Evolutionary conservation across 2,888 invertebrate genomes (phyloP).

Genomic region (Altica lythri): DNA sequence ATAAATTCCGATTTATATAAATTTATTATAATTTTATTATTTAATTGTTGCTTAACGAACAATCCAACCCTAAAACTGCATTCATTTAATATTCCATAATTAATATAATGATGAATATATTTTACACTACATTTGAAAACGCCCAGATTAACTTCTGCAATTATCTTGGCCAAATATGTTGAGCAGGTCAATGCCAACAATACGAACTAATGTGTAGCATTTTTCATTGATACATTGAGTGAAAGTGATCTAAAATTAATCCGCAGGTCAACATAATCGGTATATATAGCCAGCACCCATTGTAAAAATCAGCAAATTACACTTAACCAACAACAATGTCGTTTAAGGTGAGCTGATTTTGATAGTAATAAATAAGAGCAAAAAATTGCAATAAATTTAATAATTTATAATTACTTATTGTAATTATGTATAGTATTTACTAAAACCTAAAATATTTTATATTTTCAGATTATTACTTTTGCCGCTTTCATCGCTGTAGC

Average conservation of each 20-base stretch:
- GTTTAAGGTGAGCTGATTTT: slow-evolving; percentile 44
- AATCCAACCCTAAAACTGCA: too few relatives aligned
- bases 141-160: too few relatives aligned
- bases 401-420: too few relatives aligned
- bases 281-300: slow-evolving; percentile 27
- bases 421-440: too few relatives aligned
- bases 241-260: slow-evolving; percentile 20
- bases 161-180: slow-evolving; percentile 14
- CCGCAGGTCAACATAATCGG: slow-evolving; percentile 3
- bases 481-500: slow-evolving; percentile 44
- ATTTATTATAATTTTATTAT: too few relatives aligned
- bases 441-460: slow-evolving; percentile 13
- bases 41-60: too few relatives aligned
- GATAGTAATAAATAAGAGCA: too few relatives aligned
- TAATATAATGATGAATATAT: too few relatives aligned
- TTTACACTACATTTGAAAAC: too few relatives aligned
- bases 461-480: slow-evolving; percentile 44
- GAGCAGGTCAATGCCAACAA: slow-evolving; percentile 22
- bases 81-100: too few relatives aligned
- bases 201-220: slow-evolving; percentile 15
- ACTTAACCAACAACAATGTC: slow-evolving; percentile 40
- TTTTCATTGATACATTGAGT: slow-evolving; percentile 21
- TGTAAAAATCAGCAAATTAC: slow-evolving; percentile 17
- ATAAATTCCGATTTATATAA: too few relatives aligned
- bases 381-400: too few relatives aligned